phyloP scores from a whole-genome alignment of 37 sponge, comb jelly and placozoan genomes.

The Mnemiopsis leidyi region DNA sequence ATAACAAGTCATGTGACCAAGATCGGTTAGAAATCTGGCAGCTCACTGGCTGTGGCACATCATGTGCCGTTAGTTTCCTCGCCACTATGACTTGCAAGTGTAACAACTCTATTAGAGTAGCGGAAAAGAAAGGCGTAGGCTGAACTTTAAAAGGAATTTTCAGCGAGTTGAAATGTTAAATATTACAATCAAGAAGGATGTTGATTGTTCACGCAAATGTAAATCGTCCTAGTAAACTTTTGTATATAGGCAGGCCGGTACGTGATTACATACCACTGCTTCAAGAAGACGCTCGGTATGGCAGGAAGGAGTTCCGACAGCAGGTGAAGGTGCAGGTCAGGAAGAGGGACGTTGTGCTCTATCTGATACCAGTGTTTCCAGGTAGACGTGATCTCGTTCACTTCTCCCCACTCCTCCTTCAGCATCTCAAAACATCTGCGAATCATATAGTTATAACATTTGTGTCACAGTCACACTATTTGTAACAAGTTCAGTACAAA shows the following conservation, averaged over 20 bases:
- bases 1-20: neutral
- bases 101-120: neutral
- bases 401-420: constrained; percentile 62
- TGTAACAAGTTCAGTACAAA: too few relatives aligned
- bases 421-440: constrained; percentile 31
- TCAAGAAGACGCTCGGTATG: constrained; percentile 1
- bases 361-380: constrained; percentile 52
- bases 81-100: too few relatives aligned
- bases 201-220: neutral
- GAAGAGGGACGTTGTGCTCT: neutral
- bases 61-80: neutral
- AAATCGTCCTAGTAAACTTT: neutral
- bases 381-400: constrained; percentile 21
- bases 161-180: neutral
- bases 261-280: neutral
- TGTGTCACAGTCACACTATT: too few relatives aligned
- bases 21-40: neutral
- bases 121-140: neutral
- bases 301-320: neutral
- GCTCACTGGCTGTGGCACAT: neutral
- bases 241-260: too few relatives aligned
- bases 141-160: neutral
- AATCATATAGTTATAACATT: too few relatives aligned
- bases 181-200: neutral
- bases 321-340: neutral